Conservation (phyloP, 2,113 vertebrate genomes). For the Illadopsis cleaveri region DNA sequence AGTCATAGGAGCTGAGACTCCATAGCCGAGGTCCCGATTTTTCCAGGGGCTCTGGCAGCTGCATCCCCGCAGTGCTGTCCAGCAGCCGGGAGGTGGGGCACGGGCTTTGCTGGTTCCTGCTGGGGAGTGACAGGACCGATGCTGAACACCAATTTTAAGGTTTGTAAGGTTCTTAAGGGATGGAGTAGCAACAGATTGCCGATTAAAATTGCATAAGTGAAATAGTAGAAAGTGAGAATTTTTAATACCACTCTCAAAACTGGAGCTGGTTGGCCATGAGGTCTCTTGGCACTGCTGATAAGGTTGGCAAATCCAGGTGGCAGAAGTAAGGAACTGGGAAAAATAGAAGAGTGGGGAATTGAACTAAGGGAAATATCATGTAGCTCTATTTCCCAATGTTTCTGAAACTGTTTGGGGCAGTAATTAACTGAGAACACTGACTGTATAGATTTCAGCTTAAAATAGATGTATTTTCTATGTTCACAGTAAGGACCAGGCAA, state of each 20-base stretch:
- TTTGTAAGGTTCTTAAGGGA: fast-evolving
- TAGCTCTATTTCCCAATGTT: neutral
- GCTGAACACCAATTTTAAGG: fast-evolving
- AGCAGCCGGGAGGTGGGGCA: slow-evolving; percentile 52
- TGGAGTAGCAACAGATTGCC: too few species aligned
- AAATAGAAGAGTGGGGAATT: neutral
- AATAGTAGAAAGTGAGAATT: neutral
- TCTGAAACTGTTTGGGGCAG: neutral
- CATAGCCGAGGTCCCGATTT: fast-evolving
- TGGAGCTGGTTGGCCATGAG: neutral
- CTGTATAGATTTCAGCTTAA: neutral
- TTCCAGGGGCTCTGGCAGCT: neutral
- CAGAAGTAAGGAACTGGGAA: neutral
- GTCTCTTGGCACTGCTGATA: neutral
- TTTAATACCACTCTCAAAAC: neutral
- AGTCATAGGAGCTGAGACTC: fast-evolving
- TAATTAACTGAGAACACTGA: neutral
- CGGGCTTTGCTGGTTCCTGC: neutral
- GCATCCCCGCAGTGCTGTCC: neutral
- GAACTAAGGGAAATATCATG: neutral
- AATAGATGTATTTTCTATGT: neutral
- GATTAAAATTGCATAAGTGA: neutral
- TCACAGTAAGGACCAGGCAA: neutral
- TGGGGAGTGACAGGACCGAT: fast-evolving
- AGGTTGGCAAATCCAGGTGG: neutral